These are phyloP conservation scores for Microhierax caerulescens DNA, from an alignment of 2,797 vertebrate species.

Conservation along the genomic window DNA sequence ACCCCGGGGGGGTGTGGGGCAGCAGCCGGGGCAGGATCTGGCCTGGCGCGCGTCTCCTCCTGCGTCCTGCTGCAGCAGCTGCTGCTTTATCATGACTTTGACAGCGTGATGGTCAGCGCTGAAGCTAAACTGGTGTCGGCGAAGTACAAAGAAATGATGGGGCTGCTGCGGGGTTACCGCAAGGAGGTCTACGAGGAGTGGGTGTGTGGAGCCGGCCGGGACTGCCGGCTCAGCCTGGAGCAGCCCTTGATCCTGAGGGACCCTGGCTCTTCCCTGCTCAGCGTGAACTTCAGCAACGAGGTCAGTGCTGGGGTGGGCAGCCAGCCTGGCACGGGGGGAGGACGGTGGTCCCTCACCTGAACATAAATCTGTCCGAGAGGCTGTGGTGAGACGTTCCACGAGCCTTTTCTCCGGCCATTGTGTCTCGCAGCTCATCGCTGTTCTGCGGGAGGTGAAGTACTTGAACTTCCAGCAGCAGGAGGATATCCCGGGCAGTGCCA, in stretches of 20 bases:
- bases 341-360: rapidly evolving
- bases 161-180: constrained; percentile 51
- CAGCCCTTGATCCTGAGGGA: constrained; percentile 74
- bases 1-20: rapidly evolving
- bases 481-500: constrained; percentile 61
- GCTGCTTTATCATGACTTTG: neutral
- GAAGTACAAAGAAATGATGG: constrained; percentile 73
- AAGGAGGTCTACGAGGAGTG: constrained; percentile 61
- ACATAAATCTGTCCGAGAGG: rapidly evolving
- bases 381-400: rapidly evolving
- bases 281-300: constrained; percentile 78
- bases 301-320: neutral
- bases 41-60: neutral
- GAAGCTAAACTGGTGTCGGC: constrained; percentile 58
- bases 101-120: constrained; percentile 62
- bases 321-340: neutral
- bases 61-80: rapidly evolving
- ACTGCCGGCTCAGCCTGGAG: constrained; percentile 76
- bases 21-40: neutral
- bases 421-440: constrained; percentile 59
- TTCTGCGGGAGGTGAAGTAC: constrained; percentile 82
- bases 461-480: constrained; percentile 74
- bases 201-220: constrained; percentile 49
- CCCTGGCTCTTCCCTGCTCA: constrained; percentile 21
- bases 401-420: rapidly evolving